A percentile compares a stretch with the other conserved stretches of the same genome.
phyloP scores from a whole-genome alignment of 2,797 vertebrate genomes.

The Tapirus indicus region DNA sequence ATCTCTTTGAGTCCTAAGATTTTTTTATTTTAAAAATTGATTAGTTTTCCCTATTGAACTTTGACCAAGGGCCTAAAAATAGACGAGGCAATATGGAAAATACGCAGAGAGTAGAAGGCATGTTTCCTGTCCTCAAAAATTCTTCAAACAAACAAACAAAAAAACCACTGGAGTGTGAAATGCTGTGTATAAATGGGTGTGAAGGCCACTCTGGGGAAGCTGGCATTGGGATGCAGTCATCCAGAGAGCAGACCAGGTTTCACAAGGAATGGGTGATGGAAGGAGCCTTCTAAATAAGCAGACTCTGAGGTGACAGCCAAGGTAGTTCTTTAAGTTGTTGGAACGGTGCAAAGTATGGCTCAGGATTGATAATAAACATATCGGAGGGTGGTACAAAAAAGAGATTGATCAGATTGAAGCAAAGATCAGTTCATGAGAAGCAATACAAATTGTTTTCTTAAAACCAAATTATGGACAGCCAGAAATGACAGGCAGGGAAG shows the following conservation, averaged over 20 bases:
- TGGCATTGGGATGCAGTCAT: not conserved
- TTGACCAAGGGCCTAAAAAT: not conserved
- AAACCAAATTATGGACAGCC: not conserved
- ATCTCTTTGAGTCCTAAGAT: not conserved
- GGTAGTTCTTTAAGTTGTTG: not conserved
- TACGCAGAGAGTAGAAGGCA: not conserved
- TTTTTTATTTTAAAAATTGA: not conserved
- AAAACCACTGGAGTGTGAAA: not conserved
- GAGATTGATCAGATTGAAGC: not conserved
- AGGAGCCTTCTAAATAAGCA: not conserved
- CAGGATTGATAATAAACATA: not conserved
- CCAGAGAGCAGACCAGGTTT: not conserved
- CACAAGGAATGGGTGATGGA: not conserved
- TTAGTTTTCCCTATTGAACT: not conserved
- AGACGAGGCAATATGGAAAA: not conserved
- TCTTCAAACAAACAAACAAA: not conserved
- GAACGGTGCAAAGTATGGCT: not conserved
- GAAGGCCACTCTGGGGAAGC: not conserved
- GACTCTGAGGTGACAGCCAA: not conserved
- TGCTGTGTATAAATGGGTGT: accelerated
- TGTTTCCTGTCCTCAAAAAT: not conserved
- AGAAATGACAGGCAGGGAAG: not conserved
- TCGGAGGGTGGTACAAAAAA: not conserved
- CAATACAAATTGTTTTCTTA: not conserved
- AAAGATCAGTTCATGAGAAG: not conserved